Base-by-base conservation (phyloP, 2,888 invertebrate genomes). In the Ypsolopha sequella region DNA sequence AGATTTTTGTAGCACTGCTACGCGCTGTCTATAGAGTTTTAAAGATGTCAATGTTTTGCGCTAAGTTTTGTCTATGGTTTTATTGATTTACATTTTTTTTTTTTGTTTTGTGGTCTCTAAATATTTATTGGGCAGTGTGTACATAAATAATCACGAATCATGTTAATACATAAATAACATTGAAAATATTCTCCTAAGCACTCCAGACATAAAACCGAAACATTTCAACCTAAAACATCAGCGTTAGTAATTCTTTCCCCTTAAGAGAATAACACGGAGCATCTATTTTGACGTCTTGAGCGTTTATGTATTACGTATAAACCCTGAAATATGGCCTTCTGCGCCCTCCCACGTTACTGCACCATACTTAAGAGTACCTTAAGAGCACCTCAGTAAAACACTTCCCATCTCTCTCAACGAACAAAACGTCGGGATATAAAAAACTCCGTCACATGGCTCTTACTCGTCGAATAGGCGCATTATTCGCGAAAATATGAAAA, bases 401-500 rank as follows among this genome's bases (percentile, higher is more conserved):
- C 55, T 60, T 54, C 60, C 58, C 53, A 54, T 57, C 51, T 45
- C 54, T 55, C 57, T 56, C 52, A 41, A 55, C 53, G 57, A 57
- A 57, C 56, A 58, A 58, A 56, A 56, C 47, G 13, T 14, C 10
- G 13, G 41, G 52, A 50, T 54, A 57, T 55, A 57, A 56, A n/a
- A 58, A 56, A 51, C 51, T 53, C 55, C 58, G 58, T 57, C 54
- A 56, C 57, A 57, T 58, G 59, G 55, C 57, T 33, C 60, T 54
- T 60, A 62, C 65, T 62, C 66, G 59, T 58, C 61, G 63, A 52
- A 55, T 52, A 54, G 64, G 63, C 66, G 65, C 66, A 72, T 73
- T 79, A 78, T 79, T 78, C 65, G 75, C 66, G 73, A 77, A 79
- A 76, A 78, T 76, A 80, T 81, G 79, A 80, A 76, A 80, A 80